Conservation (phyloP, 2,797 vertebrate species). For the Artibeus jamaicensis region DNA sequence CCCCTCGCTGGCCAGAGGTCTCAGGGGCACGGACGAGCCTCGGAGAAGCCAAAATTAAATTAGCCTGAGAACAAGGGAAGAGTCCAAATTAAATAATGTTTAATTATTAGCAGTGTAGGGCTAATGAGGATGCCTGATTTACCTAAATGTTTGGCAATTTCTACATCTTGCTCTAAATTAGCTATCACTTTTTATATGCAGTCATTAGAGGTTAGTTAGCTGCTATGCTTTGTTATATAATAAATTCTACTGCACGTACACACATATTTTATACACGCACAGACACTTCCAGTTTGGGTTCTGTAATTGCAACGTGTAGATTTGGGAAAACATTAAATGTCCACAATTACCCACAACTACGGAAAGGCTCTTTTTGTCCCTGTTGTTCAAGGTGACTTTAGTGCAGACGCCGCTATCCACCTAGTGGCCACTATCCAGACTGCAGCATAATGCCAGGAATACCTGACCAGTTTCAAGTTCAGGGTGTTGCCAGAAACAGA, state of each 20-base stretch:
- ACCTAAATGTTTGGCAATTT: slow-evolving; percentile 53
- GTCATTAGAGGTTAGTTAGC: slow-evolving; percentile 11
- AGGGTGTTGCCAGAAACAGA: not conserved
- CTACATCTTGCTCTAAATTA: slow-evolving; percentile 61
- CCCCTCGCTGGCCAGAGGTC: slow-evolving; percentile 36
- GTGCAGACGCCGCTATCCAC: slow-evolving; percentile 10
- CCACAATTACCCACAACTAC: not conserved
- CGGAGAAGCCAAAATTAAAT: slow-evolving; percentile 45
- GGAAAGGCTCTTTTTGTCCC: not conserved
- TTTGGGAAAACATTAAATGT: slow-evolving; percentile 18
- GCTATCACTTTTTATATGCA: slow-evolving; percentile 9
- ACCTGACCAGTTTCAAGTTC: not conserved
- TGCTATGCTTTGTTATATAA: slow-evolving; percentile 39
- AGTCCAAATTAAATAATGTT: slow-evolving; percentile 58
- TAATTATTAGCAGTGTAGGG: slow-evolving; percentile 56
- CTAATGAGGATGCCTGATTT: slow-evolving; percentile 52
- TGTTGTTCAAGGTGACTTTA: not conserved
- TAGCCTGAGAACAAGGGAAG: not conserved
- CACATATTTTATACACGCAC: not conserved
- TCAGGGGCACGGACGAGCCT: slow-evolving; percentile 4
- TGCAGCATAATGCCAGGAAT: not conserved
- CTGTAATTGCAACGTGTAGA: not conserved
- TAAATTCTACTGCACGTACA: not conserved
- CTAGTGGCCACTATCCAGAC: slow-evolving; percentile 32
- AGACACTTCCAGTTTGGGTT: not conserved